Evolutionary conservation across 2,113 vertebrate genomes (phyloP), one percentile per base, ranked within the genome.

Genomic region (Agapornis roseicollis): DNA sequence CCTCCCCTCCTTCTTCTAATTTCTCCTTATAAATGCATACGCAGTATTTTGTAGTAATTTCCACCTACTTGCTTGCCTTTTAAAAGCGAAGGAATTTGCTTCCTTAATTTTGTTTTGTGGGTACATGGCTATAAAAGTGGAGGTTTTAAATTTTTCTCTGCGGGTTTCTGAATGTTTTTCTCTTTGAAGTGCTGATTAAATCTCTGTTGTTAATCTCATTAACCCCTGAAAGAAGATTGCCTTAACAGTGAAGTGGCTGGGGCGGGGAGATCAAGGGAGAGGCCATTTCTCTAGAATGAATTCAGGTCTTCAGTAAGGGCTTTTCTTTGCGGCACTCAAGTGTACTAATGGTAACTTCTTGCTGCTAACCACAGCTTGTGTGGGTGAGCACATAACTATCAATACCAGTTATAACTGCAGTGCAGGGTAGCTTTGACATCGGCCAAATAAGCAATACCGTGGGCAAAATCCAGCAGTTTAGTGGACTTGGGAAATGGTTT

Each of bases 191-290:
- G 66, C 78, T 80, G 91, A 93, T 93, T 89, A 68, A 92, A 85
- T 94, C 88, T 92, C 72, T 74, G 44, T 44, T 63, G 60, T 91
- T 96, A 95, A 97, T 95, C 94, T 80, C 56, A 84, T 79, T 92
- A 88, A 93, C 63, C 66, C 37, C 58, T 73, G 41, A 87, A 89
- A 88, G 89, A 95, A 86, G 86, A 95, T 95, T 96, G 89, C 61
- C 13, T 76, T 80, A 89, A 53, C 91, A 87, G 80, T 76, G 66
- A 94, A 95, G 71, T 80, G 79, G 66, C 84, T 85, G 52, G 66
- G 77, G 56, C 84, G 65, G 69, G 78, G 61, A 79, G 44, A 78
- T 31, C 50, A 74, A 68, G 29, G 24, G 63, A 91, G 71, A 85
- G 35, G 13, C 27, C 72, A 4, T 70, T 90, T 76, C 46, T 64